Evolutionary conservation across 1,140 invertebrate genomes (phyloP).

Genomic region (Euwallacea similis): DNA sequence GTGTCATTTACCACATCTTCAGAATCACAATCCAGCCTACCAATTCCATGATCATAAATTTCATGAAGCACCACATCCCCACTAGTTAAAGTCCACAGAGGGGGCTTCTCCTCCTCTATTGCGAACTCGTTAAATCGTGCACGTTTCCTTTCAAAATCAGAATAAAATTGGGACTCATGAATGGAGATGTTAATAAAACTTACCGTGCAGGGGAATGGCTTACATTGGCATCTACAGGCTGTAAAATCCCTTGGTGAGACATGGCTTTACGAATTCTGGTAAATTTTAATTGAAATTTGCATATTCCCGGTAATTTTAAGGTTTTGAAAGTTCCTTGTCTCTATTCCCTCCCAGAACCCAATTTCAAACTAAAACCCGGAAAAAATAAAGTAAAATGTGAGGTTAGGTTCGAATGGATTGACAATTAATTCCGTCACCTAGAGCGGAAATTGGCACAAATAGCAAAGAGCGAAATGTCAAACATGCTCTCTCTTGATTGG

Average conservation of each 20-base stretch:
- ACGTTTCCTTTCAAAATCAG: constrained; percentile 39
- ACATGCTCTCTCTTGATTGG: too few relatives aligned
- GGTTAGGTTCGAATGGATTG: too few relatives aligned
- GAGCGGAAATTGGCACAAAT: too few relatives aligned
- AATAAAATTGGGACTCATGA: not conserved
- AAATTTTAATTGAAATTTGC: not conserved
- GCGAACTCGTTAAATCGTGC: constrained; percentile 40
- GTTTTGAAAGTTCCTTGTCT: too few relatives aligned
- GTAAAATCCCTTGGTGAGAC: constrained; percentile 40
- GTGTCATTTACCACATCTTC: constrained; percentile 30
- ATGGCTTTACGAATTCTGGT: constrained; percentile 27
- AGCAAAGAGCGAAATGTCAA: too few relatives aligned
- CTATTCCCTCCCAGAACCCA: too few relatives aligned
- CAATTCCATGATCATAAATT: constrained; percentile 44
- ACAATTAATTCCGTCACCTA: too few relatives aligned
- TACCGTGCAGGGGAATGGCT: constrained; percentile 43
- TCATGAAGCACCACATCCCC: constrained; percentile 44
- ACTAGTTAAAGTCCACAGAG: constrained; percentile 43
- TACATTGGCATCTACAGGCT: constrained; percentile 42
- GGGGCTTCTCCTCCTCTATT: constrained; percentile 23
- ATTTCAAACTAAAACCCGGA: too few relatives aligned
- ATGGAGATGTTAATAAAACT: not conserved
- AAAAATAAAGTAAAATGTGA: too few relatives aligned
- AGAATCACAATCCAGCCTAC: constrained; percentile 43
- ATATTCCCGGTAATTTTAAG: too few relatives aligned